Conservation (phyloP, 2,888 invertebrate genomes). For the Lingula anatina region DNA sequence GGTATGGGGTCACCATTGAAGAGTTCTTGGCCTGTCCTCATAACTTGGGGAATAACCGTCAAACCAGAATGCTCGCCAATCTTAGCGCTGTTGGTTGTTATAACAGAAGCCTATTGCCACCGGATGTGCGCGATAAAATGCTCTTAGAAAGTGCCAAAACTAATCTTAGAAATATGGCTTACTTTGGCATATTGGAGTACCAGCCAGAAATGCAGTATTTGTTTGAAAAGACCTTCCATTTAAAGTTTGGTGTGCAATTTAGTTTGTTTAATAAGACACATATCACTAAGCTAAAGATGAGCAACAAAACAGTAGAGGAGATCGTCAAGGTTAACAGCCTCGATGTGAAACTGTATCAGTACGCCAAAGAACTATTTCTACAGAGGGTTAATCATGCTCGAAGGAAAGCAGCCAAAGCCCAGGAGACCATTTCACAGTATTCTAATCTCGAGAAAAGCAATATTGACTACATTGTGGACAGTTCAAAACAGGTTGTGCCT, state of each 20-base stretch:
- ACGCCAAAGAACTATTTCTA: slow-evolving; percentile 78
- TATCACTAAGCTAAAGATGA: slow-evolving; percentile 72
- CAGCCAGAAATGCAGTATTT: slow-evolving; percentile 63
- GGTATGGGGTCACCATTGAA: slow-evolving; percentile 73
- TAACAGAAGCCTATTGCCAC: slow-evolving; percentile 56
- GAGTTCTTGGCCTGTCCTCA: slow-evolving; percentile 87
- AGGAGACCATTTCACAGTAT: too few species aligned
- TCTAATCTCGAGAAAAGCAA: too few species aligned
- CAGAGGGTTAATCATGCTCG: slow-evolving; percentile 54
- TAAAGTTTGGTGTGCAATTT: slow-evolving; percentile 56
- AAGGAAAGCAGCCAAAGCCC: too few species aligned
- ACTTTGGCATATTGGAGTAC: slow-evolving; percentile 93
- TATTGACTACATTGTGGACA: too few species aligned
- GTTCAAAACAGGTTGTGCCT: too few species aligned
- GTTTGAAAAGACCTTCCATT: slow-evolving; percentile 45
- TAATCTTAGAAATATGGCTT: slow-evolving; percentile 87
- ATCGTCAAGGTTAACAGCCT: slow-evolving; percentile 78
- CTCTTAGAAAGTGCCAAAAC: slow-evolving; percentile 92
- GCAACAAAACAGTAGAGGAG: slow-evolving; percentile 67
- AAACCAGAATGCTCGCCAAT: slow-evolving; percentile 97
- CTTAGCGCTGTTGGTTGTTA: slow-evolving; percentile 93
- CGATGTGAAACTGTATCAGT: slow-evolving; percentile 89
- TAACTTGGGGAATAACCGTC: slow-evolving; percentile 92
- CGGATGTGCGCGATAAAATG: slow-evolving; percentile 53
- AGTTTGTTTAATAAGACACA: slow-evolving; percentile 89